A percentile compares a stretch with the other conserved stretches of the same genome.
Conservation (phyloP, 2,113 vertebrate genomes). For the Mastomys natalensis region DNA sequence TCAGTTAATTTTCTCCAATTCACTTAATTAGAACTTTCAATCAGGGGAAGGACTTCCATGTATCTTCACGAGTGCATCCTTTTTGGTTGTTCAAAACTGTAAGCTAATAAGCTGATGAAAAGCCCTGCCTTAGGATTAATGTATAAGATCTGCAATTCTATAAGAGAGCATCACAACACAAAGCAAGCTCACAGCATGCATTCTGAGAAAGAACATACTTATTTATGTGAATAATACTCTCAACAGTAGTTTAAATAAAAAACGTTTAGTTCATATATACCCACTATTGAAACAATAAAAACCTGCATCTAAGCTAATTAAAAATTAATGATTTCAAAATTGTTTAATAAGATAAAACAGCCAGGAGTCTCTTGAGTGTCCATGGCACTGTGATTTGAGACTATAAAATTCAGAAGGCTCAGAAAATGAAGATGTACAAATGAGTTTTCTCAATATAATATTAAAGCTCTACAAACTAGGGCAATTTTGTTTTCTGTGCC, state of each 20-base stretch:
- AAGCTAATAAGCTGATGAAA: constrained; percentile 81
- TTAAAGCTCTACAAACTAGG: constrained; percentile 78
- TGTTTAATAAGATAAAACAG: constrained; percentile 91
- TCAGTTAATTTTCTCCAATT: constrained; percentile 96
- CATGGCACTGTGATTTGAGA: constrained; percentile 78
- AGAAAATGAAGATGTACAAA: constrained; percentile 83
- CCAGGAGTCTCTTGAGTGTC: constrained; percentile 88
- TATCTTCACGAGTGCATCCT: constrained; percentile 84
- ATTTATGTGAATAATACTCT: constrained; percentile 78
- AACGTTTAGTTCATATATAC: constrained; percentile 78
- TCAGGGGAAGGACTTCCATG: constrained; percentile 88
- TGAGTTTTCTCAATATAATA: constrained; percentile 81
- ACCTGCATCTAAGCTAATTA: constrained; percentile 85
- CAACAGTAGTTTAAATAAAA: constrained; percentile 80
- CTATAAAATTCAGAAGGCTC: constrained; percentile 86
- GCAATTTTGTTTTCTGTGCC: constrained; percentile 73
- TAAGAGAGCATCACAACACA: constrained; percentile 45
- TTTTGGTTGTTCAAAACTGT: constrained; percentile 86
- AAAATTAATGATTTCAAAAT: constrained; percentile 92
- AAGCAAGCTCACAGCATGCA: constrained; percentile 69
- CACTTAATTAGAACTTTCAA: constrained; percentile 99
- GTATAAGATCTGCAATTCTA: constrained; percentile 62
- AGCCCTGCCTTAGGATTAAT: constrained; percentile 83
- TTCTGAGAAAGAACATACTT: constrained; percentile 66
- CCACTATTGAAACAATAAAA: constrained; percentile 89